These are phyloP conservation scores for Cranoglanis bouderius DNA, from an alignment of 2,113 vertebrate species.

Conservation along the genomic window DNA sequence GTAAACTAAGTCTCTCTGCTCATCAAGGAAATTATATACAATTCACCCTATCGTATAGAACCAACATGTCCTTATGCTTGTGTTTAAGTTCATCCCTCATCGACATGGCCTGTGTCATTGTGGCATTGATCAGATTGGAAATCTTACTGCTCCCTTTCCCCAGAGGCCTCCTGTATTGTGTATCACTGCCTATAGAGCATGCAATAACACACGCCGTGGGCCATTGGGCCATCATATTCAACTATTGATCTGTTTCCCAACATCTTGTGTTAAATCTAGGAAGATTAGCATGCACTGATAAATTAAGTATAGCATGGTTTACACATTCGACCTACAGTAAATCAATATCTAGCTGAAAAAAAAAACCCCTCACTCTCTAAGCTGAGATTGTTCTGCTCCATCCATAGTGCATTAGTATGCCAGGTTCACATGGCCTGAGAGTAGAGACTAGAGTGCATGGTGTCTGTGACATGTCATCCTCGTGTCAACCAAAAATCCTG, in stretches of 20 bases:
- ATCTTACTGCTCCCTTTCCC: conserved; percentile 28
- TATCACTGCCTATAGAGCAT: conserved; percentile 43
- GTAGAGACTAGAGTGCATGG: conserved; percentile 52
- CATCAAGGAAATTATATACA: conserved; percentile 54
- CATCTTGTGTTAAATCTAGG: conserved; percentile 25
- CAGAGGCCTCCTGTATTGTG: conserved; percentile 7
- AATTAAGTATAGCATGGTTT: background rate
- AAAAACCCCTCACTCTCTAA: background rate
- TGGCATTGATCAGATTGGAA: conserved; percentile 66
- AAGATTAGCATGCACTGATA: conserved; percentile 24
- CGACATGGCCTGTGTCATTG: conserved; percentile 48
- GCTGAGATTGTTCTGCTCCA: conserved; percentile 52
- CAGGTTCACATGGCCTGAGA: conserved; percentile 64
- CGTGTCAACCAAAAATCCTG: conserved; percentile 56
- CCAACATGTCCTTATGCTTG: conserved; percentile 49
- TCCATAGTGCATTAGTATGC: conserved; percentile 64
- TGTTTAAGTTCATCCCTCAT: conserved; percentile 47
- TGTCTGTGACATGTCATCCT: conserved; percentile 63
- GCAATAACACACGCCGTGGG: conserved; percentile 28
- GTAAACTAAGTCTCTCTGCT: conserved; percentile 30
- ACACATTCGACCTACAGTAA: conserved; percentile 3
- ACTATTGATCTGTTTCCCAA: conserved; percentile 23
- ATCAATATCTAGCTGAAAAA: background rate
- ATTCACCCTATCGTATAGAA: conserved; percentile 47
- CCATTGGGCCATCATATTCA: background rate